These are phyloP conservation scores for Pseudolycoriella hygida DNA, from an alignment of 2,888 invertebrate genomes.

Conservation along the genomic window DNA sequence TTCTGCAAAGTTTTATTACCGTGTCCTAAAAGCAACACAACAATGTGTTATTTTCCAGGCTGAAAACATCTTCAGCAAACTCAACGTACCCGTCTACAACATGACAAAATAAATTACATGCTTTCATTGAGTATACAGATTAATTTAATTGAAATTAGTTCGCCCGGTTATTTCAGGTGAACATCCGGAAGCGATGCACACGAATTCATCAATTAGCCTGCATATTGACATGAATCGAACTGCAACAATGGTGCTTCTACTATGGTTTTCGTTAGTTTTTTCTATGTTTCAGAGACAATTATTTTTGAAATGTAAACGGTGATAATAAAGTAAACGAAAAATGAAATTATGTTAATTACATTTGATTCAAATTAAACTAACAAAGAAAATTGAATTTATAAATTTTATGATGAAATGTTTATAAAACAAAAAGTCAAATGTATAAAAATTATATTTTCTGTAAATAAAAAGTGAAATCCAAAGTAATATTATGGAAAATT, in stretches of 20 bases:
- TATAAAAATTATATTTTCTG: neutral
- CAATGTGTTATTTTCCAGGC: no score
- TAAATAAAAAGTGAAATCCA: neutral
- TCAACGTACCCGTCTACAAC: no score
- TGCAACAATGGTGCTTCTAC: neutral
- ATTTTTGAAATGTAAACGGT: neutral
- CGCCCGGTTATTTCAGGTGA: constrained; percentile 32
- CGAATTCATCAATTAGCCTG: constrained; percentile 9
- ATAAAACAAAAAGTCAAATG: no score
- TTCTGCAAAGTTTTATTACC: no score
- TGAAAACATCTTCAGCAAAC: no score
- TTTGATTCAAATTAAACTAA: no score
- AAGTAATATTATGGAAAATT: no score
- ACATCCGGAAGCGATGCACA: constrained; percentile 32
- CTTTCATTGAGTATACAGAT: constrained; percentile 8
- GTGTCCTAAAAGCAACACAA: no score
- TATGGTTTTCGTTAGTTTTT: neutral
- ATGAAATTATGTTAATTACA: no score
- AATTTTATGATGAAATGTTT: no score
- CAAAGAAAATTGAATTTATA: no score
- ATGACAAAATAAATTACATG: no score
- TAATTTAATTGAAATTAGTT: constrained; percentile 30
- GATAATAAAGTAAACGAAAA: neutral
- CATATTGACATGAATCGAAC: neutral
- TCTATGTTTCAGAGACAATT: neutral